phyloP scores from a whole-genome alignment of 2,888 invertebrate genomes.

The Leptothorax acervorum region DNA sequence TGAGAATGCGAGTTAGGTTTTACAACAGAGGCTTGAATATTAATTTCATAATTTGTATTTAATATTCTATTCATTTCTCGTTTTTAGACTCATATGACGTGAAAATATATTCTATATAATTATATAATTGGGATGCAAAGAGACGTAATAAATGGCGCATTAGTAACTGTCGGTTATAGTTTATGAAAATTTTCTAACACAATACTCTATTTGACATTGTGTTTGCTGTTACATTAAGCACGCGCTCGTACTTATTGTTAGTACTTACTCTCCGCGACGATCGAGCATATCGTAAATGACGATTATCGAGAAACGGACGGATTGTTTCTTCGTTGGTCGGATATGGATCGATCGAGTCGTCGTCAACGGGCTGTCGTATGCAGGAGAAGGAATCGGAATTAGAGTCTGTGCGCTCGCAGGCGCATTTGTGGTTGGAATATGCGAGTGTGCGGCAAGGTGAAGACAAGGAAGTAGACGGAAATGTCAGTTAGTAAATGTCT shows the following conservation, averaged over 20 bases:
- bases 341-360: slow-evolving; percentile 38
- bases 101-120: background rate
- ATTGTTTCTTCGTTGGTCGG: slow-evolving; percentile 58
- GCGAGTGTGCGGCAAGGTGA: slow-evolving; percentile 23
- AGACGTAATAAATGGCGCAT: background rate
- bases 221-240: slow-evolving; percentile 1
- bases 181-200: slow-evolving; percentile 8
- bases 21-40: background rate
- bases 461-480: slow-evolving; percentile 61
- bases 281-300: slow-evolving; percentile 2
- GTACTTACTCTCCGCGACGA: background rate
- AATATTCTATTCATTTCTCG: background rate
- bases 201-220: background rate
- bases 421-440: slow-evolving; percentile 8
- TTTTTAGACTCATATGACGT: background rate
- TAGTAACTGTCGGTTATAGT: slow-evolving; percentile 15
- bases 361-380: slow-evolving; percentile 57
- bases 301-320: slow-evolving; percentile 46
- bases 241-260: background rate
- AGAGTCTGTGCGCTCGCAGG: background rate
- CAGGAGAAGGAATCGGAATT: slow-evolving; percentile 45
- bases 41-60: background rate
- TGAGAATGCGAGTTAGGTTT: background rate
- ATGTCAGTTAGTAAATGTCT: slow-evolving; percentile 58
- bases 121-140: background rate